Evolutionary conservation across 2,113 vertebrate species (phyloP).

Genomic region (Oncorhynchus keta): DNA sequence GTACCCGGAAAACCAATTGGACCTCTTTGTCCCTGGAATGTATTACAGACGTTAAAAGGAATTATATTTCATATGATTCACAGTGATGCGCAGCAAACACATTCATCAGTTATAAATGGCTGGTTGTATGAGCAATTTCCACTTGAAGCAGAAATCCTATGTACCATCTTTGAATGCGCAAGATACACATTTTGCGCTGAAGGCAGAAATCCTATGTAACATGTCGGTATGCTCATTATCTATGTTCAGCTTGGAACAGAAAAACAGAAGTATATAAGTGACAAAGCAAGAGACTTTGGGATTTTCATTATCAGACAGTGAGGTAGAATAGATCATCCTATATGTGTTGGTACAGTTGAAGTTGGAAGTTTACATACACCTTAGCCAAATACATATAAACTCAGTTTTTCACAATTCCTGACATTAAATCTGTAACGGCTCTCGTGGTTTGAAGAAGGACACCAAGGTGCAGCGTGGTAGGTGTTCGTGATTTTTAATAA

Average conservation of each 20-base stretch:
- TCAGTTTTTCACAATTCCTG: no score
- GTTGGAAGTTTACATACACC: no score
- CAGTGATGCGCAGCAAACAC: neutral
- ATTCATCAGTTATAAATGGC: neutral
- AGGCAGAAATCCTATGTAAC: no score
- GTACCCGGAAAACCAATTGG: constrained; percentile 70
- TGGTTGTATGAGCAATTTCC: neutral
- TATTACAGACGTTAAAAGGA: neutral
- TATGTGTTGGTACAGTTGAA: neutral
- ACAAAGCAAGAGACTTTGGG: neutral
- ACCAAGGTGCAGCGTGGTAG: no score
- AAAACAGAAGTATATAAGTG: neutral
- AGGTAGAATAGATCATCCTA: neutral
- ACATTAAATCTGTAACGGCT: no score
- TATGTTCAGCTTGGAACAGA: no score
- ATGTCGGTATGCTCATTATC: no score
- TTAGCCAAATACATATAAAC: no score
- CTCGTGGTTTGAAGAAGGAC: no score
- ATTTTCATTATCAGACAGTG: neutral
- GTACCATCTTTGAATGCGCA: no score
- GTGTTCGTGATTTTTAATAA: no score
- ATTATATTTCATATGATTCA: neutral
- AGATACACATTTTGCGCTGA: no score
- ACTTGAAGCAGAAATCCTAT: neutral
- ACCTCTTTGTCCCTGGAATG: constrained; percentile 73